A percentile compares a stretch with the other conserved stretches of the same genome.
Evolutionary conservation across 2,113 vertebrate species (phyloP).

Genomic region (Erythrolamprus reginae): DNA sequence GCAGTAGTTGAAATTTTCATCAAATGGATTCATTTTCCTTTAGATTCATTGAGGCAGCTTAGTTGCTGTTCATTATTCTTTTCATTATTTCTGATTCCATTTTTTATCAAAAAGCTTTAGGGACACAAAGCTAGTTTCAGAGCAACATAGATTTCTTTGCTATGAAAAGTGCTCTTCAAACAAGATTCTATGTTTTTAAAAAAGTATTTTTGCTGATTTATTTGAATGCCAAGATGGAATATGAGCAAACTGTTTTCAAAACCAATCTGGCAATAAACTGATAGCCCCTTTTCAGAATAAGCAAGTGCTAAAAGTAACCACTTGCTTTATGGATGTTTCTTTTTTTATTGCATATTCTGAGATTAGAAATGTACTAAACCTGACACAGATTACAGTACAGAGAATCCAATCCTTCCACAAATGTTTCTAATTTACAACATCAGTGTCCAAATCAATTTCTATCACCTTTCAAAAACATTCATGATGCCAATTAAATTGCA

Average conservation of each 20-base stretch:
- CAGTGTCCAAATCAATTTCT: not conserved
- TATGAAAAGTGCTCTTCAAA: not conserved
- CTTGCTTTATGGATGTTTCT: not conserved
- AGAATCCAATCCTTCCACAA: slow-evolving; percentile 1
- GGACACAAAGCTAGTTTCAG: not conserved
- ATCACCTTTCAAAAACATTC: slow-evolving; percentile 5
- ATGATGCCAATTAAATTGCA: not conserved
- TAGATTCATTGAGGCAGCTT: not conserved
- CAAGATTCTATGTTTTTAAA: not conserved
- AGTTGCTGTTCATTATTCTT: not conserved
- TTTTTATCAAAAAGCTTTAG: not conserved
- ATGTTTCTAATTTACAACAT: not conserved
- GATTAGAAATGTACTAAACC: not conserved
- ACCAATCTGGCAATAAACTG: not conserved
- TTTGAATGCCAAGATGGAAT: not conserved
- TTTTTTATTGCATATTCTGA: not conserved
- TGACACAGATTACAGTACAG: not conserved
- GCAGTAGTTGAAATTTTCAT: not conserved
- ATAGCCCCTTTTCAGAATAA: not conserved
- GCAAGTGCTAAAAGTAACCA: not conserved
- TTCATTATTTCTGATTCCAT: not conserved
- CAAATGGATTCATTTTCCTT: not conserved
- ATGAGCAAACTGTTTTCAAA: not conserved
- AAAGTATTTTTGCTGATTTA: not conserved
- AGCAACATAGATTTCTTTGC: not conserved